Evolutionary conservation across 2,888 invertebrate species (phyloP).

Genomic region (Ypsolopha sequella): DNA sequence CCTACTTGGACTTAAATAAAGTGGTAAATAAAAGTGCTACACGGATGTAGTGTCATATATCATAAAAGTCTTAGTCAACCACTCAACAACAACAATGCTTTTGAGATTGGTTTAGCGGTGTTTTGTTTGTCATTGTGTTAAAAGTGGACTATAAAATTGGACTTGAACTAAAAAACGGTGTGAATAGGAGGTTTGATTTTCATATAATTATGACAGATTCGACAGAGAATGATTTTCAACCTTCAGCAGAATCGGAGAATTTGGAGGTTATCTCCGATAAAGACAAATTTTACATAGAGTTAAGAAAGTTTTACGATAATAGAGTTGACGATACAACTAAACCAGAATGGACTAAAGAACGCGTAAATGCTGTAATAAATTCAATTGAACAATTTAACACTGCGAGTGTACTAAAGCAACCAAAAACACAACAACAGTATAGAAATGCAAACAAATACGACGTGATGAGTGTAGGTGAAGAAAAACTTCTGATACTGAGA

Average conservation of each 20-base stretch:
- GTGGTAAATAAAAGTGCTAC: too few relatives aligned
- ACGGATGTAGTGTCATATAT: too few relatives aligned
- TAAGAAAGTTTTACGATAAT: constrained; percentile 9
- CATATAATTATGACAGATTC: constrained; percentile 6
- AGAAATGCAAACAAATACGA: constrained; percentile 14
- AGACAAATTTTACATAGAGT: constrained; percentile 9
- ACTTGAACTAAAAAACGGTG: constrained; percentile 8
- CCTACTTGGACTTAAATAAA: too few relatives aligned
- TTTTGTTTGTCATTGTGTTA: too few relatives aligned
- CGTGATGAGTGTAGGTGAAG: constrained; percentile 6
- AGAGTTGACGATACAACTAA: constrained; percentile 5
- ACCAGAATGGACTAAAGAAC: constrained; percentile 2
- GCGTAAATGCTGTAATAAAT: constrained; percentile 3
- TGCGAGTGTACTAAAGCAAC: constrained; percentile 6
- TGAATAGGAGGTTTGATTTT: constrained; percentile 5
- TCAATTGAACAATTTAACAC: constrained; percentile 6
- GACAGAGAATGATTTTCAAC: too few relatives aligned
- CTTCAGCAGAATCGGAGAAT: constrained; percentile 9
- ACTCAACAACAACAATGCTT: too few relatives aligned
- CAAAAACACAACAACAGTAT: constrained; percentile 6
- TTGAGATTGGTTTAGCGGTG: too few relatives aligned
- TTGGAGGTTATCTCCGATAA: constrained; percentile 4
- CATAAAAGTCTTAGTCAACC: too few relatives aligned
- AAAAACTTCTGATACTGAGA: constrained; percentile 6
- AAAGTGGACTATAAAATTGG: too few relatives aligned